These are phyloP conservation scores for Myiagra hebetior DNA, from an alignment of 2,113 vertebrate species.

Conservation along the genomic window DNA sequence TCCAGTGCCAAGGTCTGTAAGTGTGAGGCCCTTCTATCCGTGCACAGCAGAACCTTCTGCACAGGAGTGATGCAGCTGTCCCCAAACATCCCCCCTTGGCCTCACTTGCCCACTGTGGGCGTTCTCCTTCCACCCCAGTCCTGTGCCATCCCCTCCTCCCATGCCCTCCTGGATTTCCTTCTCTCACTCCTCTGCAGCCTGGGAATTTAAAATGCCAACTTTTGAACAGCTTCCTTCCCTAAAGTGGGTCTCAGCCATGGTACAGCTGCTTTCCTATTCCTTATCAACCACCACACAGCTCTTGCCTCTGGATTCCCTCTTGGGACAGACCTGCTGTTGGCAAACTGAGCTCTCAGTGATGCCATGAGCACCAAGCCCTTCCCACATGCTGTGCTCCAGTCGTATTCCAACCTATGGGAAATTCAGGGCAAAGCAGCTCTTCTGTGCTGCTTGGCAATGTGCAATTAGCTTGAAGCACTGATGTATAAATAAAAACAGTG, in stretches of 20 bases:
- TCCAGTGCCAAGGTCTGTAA: background rate
- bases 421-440: background rate
- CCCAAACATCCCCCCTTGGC: accelerated
- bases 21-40: background rate
- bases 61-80: accelerated
- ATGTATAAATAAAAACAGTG: background rate
- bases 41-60: background rate
- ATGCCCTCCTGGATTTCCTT: background rate
- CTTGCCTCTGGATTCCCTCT: background rate
- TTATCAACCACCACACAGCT: background rate
- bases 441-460: background rate
- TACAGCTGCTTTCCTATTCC: background rate
- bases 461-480: background rate
- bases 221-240: background rate
- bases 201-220: background rate
- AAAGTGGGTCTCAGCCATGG: background rate
- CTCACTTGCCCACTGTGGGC: accelerated
- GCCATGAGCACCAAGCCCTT: background rate
- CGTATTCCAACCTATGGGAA: accelerated
- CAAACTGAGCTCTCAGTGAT: background rate
- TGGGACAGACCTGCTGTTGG: background rate
- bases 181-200: background rate
- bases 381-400: background rate
- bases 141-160: background rate
- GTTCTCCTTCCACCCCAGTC: background rate